Conservation (phyloP, 35 echinoderm and acorn worm species). For the Anneissia japonica region DNA sequence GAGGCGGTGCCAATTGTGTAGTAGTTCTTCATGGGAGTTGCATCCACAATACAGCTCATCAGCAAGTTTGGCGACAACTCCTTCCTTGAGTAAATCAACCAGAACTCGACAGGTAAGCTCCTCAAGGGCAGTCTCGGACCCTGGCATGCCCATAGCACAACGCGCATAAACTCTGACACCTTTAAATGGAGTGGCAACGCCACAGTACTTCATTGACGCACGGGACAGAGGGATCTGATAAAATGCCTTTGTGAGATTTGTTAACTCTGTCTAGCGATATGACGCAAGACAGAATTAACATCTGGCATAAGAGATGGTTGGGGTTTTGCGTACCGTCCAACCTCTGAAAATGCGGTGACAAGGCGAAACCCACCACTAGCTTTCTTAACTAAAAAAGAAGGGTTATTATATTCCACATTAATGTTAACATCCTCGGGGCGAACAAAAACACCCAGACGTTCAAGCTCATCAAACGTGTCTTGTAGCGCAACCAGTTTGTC, state of each 20-base stretch:
- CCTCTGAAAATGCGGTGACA: not conserved
- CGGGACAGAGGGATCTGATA: constrained; percentile 11
- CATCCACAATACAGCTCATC: constrained; percentile 41
- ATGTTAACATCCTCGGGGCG: constrained; percentile 37
- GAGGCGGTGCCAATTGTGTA: constrained; percentile 17
- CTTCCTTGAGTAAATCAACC: constrained; percentile 36
- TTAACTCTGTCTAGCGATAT: constrained; percentile 4
- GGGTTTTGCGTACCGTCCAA: constrained; percentile 30
- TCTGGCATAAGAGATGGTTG: constrained; percentile 42
- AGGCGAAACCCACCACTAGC: not conserved
- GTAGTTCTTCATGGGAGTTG: constrained; percentile 11
- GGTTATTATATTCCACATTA: constrained; percentile 43
- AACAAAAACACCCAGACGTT: constrained; percentile 37
- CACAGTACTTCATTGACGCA: constrained; percentile 54
- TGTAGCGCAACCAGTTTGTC: constrained; percentile 30
- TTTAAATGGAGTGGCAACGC: constrained; percentile 37
- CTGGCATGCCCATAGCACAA: constrained; percentile 57
- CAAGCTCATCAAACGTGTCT: constrained; percentile 44
- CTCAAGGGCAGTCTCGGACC: constrained; percentile 22
- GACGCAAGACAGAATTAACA: constrained; percentile 12
- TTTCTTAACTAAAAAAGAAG: constrained; percentile 17
- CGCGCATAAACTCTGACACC: constrained; percentile 41
- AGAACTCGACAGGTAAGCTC: constrained; percentile 33
- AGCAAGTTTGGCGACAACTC: constrained; percentile 31
- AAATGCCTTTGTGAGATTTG: constrained; percentile 8